Evolutionary conservation across 2,113 vertebrate species (phyloP).

Genomic region (Cryptoleucopteryx plumbea): DNA sequence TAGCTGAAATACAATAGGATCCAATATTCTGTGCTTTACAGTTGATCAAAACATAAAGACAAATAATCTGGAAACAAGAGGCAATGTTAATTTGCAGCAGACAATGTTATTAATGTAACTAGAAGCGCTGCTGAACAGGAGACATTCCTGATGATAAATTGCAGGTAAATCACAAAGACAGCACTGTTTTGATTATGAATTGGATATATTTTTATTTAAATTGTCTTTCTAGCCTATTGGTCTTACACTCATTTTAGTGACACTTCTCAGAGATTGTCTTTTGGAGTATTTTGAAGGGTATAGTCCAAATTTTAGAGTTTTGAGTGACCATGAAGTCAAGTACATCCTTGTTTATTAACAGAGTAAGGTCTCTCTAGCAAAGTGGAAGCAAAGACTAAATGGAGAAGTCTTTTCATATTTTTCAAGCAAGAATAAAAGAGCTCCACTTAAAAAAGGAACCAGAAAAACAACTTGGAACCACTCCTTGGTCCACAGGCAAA

Average conservation of each 20-base stretch:
- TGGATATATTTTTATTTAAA: neutral
- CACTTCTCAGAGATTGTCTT: neutral
- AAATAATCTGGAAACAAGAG: neutral
- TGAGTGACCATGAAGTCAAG: neutral
- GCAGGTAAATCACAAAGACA: neutral
- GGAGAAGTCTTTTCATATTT: neutral
- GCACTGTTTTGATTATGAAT: neutral
- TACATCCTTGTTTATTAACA: neutral
- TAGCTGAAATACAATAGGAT: neutral
- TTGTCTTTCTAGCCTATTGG: neutral
- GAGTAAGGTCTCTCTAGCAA: neutral
- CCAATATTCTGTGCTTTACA: neutral
- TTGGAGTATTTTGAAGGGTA: neutral
- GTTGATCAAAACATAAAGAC: neutral
- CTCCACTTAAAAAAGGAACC: neutral
- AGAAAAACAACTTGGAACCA: neutral
- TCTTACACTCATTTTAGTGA: neutral
- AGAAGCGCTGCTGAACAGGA: neutral
- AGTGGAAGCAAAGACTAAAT: neutral
- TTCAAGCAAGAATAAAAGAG: neutral
- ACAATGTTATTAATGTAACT: constrained; percentile 15
- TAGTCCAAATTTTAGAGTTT: neutral
- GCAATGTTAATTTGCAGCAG: neutral
- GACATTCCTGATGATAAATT: neutral
- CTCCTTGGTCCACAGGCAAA: neutral